Percentiles rank a stretch among this genome's conserved stretches.
These are phyloP conservation scores for Myotis myotis DNA, from an alignment of 2,797 vertebrate genomes.

Conservation along the genomic window DNA sequence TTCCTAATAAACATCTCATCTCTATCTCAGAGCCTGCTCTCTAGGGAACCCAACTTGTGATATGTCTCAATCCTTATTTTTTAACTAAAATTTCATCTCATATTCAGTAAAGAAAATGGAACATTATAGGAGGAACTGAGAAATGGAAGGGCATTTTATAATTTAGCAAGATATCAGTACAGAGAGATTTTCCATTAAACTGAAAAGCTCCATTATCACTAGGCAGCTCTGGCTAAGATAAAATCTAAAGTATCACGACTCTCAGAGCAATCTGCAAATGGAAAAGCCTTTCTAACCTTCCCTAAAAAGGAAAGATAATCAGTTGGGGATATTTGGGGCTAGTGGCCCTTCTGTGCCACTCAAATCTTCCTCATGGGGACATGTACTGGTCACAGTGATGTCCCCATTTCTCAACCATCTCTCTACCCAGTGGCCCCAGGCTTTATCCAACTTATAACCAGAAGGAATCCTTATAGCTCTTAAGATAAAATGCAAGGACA, in stretches of 20 bases:
- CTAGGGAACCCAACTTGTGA: not conserved
- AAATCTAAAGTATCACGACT: not conserved
- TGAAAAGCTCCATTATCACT: slow-evolving; percentile 1
- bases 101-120: slow-evolving; percentile 6
- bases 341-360: not conserved
- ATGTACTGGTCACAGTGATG: not conserved
- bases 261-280: slow-evolving; percentile 2
- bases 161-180: slow-evolving; percentile 27
- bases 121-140: not conserved
- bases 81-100: slow-evolving; percentile 28
- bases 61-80: slow-evolving; percentile 20
- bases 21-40: not conserved
- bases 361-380: not conserved
- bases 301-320: not conserved
- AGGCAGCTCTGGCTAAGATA: not conserved
- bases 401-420: not conserved
- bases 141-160: not conserved
- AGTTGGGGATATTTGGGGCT: not conserved
- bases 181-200: slow-evolving; percentile 21
- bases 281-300: slow-evolving; percentile 24
- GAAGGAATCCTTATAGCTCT: not conserved
- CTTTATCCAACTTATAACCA: not conserved
- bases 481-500: slow-evolving; percentile 13
- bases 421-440: not conserved
- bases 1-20: not conserved